phyloP scores from a whole-genome alignment of 2,797 vertebrate species.

The Holocentrus rufus region DNA sequence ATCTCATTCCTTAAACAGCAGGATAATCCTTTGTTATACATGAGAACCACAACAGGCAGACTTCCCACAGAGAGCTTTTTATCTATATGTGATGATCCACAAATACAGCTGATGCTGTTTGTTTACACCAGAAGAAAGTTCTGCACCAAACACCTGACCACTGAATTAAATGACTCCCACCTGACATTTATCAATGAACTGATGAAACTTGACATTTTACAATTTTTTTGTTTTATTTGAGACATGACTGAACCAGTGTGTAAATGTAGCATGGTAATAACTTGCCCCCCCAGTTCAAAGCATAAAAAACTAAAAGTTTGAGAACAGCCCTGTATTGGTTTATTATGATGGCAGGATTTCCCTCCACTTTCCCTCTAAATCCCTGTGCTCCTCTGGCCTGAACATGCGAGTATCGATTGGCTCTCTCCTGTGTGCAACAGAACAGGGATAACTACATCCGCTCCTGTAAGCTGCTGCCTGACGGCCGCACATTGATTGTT shows the following conservation, averaged over 20 bases:
- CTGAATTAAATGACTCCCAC: constrained; percentile 11
- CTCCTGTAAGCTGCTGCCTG: constrained; percentile 85
- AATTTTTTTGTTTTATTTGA: too few relatives aligned
- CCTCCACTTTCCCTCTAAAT: constrained; percentile 46
- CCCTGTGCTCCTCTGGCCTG: constrained; percentile 52
- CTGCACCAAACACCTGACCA: neutral
- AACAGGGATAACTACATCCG: constrained; percentile 87
- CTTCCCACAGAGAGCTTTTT: constrained; percentile 16
- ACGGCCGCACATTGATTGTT: constrained; percentile 84
- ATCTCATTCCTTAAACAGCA: constrained; percentile 15
- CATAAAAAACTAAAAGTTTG: constrained; percentile 12
- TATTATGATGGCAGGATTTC: constrained; percentile 42
- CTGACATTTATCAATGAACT: constrained; percentile 1
- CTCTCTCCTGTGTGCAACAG: constrained; percentile 75
- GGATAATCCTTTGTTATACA: constrained; percentile 33
- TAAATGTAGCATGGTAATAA: constrained; percentile 14
- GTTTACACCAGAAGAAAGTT: neutral
- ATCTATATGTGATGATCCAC: constrained; percentile 4
- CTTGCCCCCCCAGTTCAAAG: constrained; percentile 1
- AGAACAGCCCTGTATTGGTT: constrained; percentile 37
- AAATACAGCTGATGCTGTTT: constrained; percentile 27
- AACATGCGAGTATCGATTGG: constrained; percentile 64
- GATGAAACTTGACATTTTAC: constrained; percentile 8
- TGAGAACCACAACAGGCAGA: neutral
- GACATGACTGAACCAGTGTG: neutral